phyloP scores from a whole-genome alignment of 2,797 vertebrate species.

The Rhynchonycteris naso region DNA sequence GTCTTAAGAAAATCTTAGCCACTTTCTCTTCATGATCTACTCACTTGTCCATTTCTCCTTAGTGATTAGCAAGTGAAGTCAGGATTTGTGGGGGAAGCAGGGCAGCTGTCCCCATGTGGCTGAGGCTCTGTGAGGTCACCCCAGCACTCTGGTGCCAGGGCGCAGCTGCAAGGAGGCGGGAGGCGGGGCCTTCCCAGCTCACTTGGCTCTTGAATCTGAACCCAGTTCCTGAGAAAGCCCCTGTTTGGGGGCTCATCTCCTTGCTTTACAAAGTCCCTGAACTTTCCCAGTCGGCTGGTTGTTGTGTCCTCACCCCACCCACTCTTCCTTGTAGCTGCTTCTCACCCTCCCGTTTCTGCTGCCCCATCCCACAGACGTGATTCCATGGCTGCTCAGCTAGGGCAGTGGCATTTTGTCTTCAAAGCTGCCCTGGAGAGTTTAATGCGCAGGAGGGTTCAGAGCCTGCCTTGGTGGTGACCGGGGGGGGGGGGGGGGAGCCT shows the following conservation, averaged over 20 bases:
- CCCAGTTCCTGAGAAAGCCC: not conserved
- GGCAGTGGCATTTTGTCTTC: not conserved
- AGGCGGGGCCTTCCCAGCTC: not conserved
- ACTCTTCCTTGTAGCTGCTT: not conserved
- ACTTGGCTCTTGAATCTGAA: not conserved
- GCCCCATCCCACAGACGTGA: fast-evolving
- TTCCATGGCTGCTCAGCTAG: not conserved
- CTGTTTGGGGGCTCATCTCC: not conserved
- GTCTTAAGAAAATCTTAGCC: not conserved
- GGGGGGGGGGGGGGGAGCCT: not conserved
- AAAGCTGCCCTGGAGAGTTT: not conserved
- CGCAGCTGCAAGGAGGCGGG: not conserved
- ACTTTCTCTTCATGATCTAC: not conserved
- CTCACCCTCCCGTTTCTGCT: not conserved
- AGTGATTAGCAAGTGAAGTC: not conserved
- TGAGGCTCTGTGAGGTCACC: not conserved
- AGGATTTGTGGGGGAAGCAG: too few species aligned
- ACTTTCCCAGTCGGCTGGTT: fast-evolving
- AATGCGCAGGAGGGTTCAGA: not conserved
- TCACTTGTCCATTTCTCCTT: not conserved
- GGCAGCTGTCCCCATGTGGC: not conserved
- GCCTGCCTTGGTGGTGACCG: not conserved
- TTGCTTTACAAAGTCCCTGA: not conserved
- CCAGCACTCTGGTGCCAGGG: not conserved
- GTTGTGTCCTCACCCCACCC: not conserved